These are phyloP conservation scores for Xyrichtys novacula DNA, from an alignment of 2,797 vertebrate species.

Conservation along the genomic window DNA sequence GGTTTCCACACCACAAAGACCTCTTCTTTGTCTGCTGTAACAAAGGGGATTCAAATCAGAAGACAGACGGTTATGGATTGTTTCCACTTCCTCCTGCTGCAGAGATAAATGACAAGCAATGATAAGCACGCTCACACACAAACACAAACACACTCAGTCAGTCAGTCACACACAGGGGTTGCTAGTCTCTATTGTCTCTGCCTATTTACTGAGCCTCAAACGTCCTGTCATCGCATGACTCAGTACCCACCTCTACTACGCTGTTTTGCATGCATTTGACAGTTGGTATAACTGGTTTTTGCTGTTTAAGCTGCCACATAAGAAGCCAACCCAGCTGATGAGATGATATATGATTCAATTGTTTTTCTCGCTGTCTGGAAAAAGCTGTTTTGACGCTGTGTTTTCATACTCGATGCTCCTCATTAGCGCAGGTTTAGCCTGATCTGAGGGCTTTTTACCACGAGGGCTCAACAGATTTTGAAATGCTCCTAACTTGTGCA, in stretches of 20 bases:
- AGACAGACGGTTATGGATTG: conserved; percentile 61
- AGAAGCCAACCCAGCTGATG: conserved; percentile 15
- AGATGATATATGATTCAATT: background rate
- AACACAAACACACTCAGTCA: conserved; percentile 13
- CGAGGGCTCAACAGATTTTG: conserved; percentile 41
- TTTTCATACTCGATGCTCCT: conserved; percentile 13
- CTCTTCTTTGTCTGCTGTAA: conserved; percentile 73
- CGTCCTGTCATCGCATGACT: conserved; percentile 36
- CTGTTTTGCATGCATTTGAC: conserved; percentile 37
- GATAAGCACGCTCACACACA: conserved; percentile 37
- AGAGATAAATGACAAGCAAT: conserved; percentile 62
- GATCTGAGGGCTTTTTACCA: conserved; percentile 36
- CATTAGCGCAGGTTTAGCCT: conserved; percentile 38
- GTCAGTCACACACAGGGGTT: conserved; percentile 4
- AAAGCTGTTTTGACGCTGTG: background rate
- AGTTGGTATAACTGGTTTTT: conserved; percentile 37
- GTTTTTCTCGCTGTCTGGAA: background rate
- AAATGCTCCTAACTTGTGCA: conserved; percentile 35
- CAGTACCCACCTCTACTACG: conserved; percentile 1
- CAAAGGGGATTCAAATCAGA: conserved; percentile 76
- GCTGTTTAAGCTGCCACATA: background rate
- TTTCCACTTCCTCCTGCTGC: conserved; percentile 69
- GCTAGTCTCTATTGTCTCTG: conserved; percentile 51
- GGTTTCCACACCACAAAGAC: conserved; percentile 67
- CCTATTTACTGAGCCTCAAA: conserved; percentile 35